Conservation (phyloP, 2,113 vertebrate genomes). For the Tachuris rubrigastra region DNA sequence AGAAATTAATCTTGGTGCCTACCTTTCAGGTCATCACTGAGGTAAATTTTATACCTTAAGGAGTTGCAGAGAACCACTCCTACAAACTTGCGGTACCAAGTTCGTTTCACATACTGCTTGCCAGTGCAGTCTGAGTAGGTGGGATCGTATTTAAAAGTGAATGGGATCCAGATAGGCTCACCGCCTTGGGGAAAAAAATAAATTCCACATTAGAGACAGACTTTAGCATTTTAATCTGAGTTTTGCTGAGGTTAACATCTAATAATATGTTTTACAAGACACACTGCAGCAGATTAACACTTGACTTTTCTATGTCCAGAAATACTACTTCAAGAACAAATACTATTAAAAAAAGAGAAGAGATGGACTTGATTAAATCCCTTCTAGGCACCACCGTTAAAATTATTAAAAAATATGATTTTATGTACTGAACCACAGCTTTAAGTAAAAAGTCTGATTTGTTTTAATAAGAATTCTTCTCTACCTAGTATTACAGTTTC, state of each 20-base stretch:
- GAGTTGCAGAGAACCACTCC: slow-evolving; percentile 97
- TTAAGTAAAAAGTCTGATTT: neutral
- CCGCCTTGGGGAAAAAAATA: slow-evolving; percentile 78
- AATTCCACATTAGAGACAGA: neutral
- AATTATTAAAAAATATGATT: neutral
- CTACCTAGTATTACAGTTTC: neutral
- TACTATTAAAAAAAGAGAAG: neutral
- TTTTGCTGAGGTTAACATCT: neutral
- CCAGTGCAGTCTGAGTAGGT: slow-evolving; percentile 90
- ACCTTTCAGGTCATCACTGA: slow-evolving; percentile 95
- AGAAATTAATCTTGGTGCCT: slow-evolving; percentile 16
- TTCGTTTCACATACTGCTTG: slow-evolving; percentile 95
- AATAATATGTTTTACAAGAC: neutral
- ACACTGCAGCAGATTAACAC: neutral
- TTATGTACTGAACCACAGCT: neutral
- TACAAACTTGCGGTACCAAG: slow-evolving; percentile 97
- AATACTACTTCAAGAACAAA: neutral
- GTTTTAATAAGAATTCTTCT: neutral
- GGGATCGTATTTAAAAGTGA: slow-evolving; percentile 88
- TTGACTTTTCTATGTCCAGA: neutral
- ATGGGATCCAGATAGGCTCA: slow-evolving; percentile 97
- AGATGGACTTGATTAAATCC: neutral
- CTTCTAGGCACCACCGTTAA: neutral
- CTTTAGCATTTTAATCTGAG: neutral
- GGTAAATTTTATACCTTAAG: slow-evolving; percentile 97